phyloP scores from a whole-genome alignment of 2,113 vertebrate genomes.

The Jacana jacana region DNA sequence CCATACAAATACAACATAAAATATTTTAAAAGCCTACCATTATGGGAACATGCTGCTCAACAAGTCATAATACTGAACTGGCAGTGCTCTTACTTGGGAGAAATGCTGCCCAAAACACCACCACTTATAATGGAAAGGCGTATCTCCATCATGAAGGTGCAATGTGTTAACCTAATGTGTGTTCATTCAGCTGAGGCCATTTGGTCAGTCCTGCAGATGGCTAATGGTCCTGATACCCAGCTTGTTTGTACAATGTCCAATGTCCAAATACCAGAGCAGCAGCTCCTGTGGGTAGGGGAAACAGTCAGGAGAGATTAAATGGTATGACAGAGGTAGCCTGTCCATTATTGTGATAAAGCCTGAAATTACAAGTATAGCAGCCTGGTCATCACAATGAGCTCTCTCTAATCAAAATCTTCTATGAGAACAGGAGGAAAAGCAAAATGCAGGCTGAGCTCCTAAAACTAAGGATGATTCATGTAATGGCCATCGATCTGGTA shows the following conservation, averaged over 20 bases:
- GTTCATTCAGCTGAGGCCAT: neutral
- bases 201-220: neutral
- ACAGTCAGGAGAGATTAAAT: neutral
- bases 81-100: neutral
- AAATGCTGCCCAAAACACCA: neutral
- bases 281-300: neutral
- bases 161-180: neutral
- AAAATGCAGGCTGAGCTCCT: neutral
- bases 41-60: neutral
- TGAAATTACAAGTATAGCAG: neutral
- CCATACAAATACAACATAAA: conserved; percentile 18
- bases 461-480: neutral
- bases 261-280: neutral
- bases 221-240: neutral
- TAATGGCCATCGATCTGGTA: neutral
- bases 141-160: neutral
- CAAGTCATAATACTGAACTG: neutral
- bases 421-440: neutral
- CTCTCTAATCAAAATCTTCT: neutral
- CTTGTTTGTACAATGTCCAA: neutral
- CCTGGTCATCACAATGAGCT: rapidly evolving
- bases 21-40: conserved; percentile 13
- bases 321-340: neutral
- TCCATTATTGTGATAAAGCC: neutral
- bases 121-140: neutral